These are phyloP conservation scores for Phylloscopus trochilus DNA, from an alignment of 2,113 vertebrate genomes.

Conservation along the genomic window DNA sequence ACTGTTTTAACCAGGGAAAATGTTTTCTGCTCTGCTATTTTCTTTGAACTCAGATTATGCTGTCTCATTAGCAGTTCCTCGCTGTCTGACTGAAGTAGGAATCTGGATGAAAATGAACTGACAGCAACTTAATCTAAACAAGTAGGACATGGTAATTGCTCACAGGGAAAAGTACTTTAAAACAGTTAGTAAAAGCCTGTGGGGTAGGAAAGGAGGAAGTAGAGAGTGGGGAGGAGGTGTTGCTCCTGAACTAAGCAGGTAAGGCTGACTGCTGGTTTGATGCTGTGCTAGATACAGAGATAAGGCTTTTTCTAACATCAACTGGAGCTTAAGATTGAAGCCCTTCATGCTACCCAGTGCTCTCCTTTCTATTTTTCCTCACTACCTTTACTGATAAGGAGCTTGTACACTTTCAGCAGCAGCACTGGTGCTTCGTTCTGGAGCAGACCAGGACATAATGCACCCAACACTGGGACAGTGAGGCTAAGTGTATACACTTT, in stretches of 20 bases:
- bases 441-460: not conserved
- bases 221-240: not conserved
- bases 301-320: not conserved
- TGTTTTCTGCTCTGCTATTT: not conserved
- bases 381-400: not conserved
- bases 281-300: not conserved
- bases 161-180: constrained; percentile 35
- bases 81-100: constrained; percentile 30
- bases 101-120: constrained; percentile 59
- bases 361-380: not conserved
- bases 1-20: constrained; percentile 3
- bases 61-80: constrained; percentile 49
- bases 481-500: not conserved
- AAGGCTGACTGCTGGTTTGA: not conserved
- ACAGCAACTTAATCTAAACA: constrained; percentile 60
- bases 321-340: not conserved
- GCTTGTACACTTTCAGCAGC: not conserved
- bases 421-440: not conserved
- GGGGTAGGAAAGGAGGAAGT: not conserved
- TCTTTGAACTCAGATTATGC: constrained; percentile 46
- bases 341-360: not conserved
- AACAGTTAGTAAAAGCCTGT: constrained; percentile 43
- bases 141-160: constrained; percentile 58
- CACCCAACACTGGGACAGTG: not conserved
- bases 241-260: not conserved